Conservation (phyloP, 2,888 invertebrate species). For the Doris montereyensis region DNA sequence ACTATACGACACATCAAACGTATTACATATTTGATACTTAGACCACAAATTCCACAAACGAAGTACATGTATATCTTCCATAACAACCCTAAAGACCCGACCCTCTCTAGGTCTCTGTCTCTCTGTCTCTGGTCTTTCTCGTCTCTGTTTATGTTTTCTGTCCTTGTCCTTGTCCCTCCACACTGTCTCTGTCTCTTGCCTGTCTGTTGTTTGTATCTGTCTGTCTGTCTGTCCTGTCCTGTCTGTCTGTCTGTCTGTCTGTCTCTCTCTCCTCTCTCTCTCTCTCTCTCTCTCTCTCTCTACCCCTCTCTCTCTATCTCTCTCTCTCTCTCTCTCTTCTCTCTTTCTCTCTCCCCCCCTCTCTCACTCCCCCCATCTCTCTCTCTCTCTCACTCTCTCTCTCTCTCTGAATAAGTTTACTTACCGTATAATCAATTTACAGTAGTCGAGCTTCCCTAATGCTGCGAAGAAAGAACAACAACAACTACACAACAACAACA, state of each 20-base stretch:
- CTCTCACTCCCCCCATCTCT: too few species aligned
- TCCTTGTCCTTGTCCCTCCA: background rate
- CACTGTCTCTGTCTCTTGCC: background rate
- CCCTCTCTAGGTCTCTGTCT: constrained; percentile 1
- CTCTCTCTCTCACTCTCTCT: too few species aligned
- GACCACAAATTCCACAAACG: background rate
- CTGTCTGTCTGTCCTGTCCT: background rate
- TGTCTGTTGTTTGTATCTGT: background rate
- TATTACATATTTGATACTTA: background rate
- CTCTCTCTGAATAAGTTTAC: too few species aligned
- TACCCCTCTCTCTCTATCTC: too few species aligned
- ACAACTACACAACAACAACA: too few species aligned
- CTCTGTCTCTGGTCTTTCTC: background rate
- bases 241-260: background rate
- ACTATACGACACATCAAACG: too few species aligned
- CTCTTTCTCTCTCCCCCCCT: too few species aligned
- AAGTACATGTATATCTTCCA: too few species aligned
- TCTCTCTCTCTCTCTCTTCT: too few species aligned
- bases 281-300: background rate
- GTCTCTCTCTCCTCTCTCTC: background rate
- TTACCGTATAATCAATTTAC: too few species aligned
- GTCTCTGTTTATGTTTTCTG: background rate
- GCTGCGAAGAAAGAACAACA: too few species aligned
- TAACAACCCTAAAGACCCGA: background rate
- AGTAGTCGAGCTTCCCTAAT: too few species aligned